phyloP scores from a whole-genome alignment of 2,113 vertebrate genomes.

The Gallinago jamesoni region DNA sequence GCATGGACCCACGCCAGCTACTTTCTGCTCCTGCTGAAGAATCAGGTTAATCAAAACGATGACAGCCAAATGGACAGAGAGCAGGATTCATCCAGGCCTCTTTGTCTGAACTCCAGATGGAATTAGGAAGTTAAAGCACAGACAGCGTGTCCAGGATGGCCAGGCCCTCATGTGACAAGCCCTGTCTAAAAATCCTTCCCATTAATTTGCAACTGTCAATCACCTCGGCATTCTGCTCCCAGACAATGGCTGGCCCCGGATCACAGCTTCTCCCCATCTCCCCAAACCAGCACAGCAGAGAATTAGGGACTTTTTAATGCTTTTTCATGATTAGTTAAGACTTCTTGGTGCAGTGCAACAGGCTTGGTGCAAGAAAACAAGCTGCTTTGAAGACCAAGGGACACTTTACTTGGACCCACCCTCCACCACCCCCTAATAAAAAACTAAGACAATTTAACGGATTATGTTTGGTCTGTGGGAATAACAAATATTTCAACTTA shows the following conservation, averaged over 20 bases:
- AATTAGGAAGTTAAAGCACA: slow-evolving; percentile 57
- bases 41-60: slow-evolving; percentile 64
- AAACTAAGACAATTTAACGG: neutral
- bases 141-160: slow-evolving; percentile 31
- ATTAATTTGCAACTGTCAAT: slow-evolving; percentile 63
- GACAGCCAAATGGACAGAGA: slow-evolving; percentile 58
- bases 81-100: slow-evolving; percentile 46
- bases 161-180: slow-evolving; percentile 34
- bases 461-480: neutral
- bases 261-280: slow-evolving; percentile 35
- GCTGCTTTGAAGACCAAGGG: neutral
- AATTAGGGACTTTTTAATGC: neutral
- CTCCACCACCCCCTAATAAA: neutral
- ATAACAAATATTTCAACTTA: slow-evolving; percentile 19
- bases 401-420: neutral
- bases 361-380: neutral
- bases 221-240: slow-evolving; percentile 35
- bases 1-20: neutral
- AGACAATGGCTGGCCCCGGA: slow-evolving; percentile 34
- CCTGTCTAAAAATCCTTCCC: slow-evolving; percentile 46
- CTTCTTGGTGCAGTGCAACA: neutral
- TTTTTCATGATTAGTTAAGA: slow-evolving; percentile 27
- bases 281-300: neutral
- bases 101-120: slow-evolving; percentile 63
- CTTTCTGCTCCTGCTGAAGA: slow-evolving; percentile 57